These are phyloP conservation scores for Stigmatopora argus DNA, from an alignment of 2,113 vertebrate genomes.

Conservation along the genomic window DNA sequence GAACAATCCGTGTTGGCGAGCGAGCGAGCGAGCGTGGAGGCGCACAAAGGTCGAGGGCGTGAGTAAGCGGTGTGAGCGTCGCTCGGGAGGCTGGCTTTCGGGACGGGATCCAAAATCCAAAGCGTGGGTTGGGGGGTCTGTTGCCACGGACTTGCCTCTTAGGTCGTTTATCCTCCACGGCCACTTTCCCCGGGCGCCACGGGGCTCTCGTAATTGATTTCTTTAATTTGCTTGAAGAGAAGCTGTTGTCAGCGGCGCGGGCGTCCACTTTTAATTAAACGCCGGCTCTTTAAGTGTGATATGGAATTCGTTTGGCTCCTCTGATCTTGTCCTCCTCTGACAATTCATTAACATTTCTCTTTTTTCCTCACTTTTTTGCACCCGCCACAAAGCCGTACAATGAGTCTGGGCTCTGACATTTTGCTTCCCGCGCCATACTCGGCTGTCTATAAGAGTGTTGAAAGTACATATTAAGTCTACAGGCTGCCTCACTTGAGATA, in stretches of 20 bases:
- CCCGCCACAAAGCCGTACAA: constrained; percentile 61
- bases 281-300: constrained; percentile 72
- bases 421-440: constrained; percentile 38
- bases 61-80: constrained; percentile 47
- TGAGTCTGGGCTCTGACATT: constrained; percentile 60
- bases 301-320: constrained; percentile 67
- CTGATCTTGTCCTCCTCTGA: constrained; percentile 63
- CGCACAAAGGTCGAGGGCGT: constrained; percentile 37
- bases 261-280: constrained; percentile 69
- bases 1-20: constrained; percentile 17
- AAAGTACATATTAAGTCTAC: constrained; percentile 51
- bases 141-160: constrained; percentile 51
- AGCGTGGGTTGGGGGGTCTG: constrained; percentile 46
- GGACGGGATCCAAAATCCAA: constrained; percentile 56
- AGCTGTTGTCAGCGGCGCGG: constrained; percentile 63
- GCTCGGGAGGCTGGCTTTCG: constrained; percentile 51
- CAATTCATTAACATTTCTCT: constrained; percentile 65
- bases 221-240: constrained; percentile 69
- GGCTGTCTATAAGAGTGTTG: constrained; percentile 57
- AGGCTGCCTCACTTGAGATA: constrained; percentile 58
- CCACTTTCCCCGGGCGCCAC: constrained; percentile 22
- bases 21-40: constrained; percentile 12
- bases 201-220: constrained; percentile 66
- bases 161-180: constrained; percentile 25
- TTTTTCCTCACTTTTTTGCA: constrained; percentile 56